These are phyloP conservation scores for Chalcosyrphus nemorum DNA, from an alignment of 2,888 invertebrate species.

Conservation along the genomic window DNA sequence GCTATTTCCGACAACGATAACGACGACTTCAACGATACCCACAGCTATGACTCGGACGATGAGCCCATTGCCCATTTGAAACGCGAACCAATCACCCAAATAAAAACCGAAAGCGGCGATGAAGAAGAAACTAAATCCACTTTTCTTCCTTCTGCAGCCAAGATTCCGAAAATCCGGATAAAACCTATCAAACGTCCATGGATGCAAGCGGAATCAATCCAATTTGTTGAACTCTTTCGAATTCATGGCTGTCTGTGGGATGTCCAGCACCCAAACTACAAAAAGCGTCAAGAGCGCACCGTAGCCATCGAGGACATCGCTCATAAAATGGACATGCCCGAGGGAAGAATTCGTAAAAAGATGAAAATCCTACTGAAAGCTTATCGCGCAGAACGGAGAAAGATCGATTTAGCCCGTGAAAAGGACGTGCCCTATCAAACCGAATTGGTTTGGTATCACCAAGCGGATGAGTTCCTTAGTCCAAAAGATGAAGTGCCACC, in stretches of 20 bases:
- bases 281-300: conserved; percentile 2
- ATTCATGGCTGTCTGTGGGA: conserved; percentile 67
- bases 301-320: conserved; percentile 70
- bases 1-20: neutral
- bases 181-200: conserved; percentile 61
- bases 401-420: conserved; percentile 40
- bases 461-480: conserved; percentile 53
- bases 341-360: conserved; percentile 70
- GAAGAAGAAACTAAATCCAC: conserved; percentile 3
- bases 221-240: conserved; percentile 70
- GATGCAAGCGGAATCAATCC: conserved; percentile 71
- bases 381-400: conserved; percentile 65
- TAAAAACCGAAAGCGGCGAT: conserved; percentile 30
- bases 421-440: conserved; percentile 55
- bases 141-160: neutral
- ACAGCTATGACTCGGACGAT: conserved; percentile 58
- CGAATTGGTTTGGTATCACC: conserved; percentile 70
- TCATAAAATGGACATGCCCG: conserved; percentile 69
- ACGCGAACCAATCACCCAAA: neutral
- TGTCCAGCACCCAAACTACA: conserved; percentile 28
- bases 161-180: conserved; percentile 54
- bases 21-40: conserved; percentile 30
- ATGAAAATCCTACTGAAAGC: conserved; percentile 66
- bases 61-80: conserved; percentile 40
- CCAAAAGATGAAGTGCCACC: conserved; percentile 1